Conservation (phyloP, 2,888 invertebrate species). For the Troides aeacus region DNA sequence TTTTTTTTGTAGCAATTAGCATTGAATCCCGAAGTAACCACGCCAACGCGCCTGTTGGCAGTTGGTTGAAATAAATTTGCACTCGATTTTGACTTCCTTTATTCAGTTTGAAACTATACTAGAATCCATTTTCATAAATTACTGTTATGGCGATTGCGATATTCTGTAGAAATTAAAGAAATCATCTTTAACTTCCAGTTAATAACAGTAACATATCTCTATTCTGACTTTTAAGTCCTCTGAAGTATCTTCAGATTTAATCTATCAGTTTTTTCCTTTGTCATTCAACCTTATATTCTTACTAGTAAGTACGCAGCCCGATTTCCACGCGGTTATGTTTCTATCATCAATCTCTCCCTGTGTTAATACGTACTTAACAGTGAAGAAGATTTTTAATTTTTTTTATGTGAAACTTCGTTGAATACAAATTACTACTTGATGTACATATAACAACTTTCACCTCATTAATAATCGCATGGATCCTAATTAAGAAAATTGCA, state of each 20-base stretch:
- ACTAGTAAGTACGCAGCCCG: background rate
- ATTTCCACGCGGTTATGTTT: background rate
- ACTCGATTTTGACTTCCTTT: conserved; percentile 19
- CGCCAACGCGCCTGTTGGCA: conserved; percentile 23
- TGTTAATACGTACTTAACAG: background rate
- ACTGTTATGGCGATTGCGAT: background rate
- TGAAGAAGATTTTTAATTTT: background rate
- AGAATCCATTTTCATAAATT: conserved; percentile 1
- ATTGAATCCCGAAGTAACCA: conserved; percentile 30
- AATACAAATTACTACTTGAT: conserved; percentile 18
- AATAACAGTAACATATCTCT: background rate
- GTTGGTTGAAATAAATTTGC: conserved; percentile 24
- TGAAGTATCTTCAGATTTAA: background rate
- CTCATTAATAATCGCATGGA: conserved; percentile 27
- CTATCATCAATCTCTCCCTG: background rate
- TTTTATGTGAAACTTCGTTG: background rate
- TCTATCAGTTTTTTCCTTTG: background rate
- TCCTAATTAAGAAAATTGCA: conserved; percentile 26
- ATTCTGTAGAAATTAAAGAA: background rate
- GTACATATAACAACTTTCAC: conserved; percentile 26
- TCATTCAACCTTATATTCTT: background rate
- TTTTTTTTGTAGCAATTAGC: conserved; percentile 47
- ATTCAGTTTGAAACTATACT: background rate
- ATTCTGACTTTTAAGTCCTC: background rate
- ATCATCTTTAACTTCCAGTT: background rate